These are phyloP conservation scores for Muschampia plurimacula DNA, from an alignment of 2,888 invertebrate species.

Conservation along the genomic window DNA sequence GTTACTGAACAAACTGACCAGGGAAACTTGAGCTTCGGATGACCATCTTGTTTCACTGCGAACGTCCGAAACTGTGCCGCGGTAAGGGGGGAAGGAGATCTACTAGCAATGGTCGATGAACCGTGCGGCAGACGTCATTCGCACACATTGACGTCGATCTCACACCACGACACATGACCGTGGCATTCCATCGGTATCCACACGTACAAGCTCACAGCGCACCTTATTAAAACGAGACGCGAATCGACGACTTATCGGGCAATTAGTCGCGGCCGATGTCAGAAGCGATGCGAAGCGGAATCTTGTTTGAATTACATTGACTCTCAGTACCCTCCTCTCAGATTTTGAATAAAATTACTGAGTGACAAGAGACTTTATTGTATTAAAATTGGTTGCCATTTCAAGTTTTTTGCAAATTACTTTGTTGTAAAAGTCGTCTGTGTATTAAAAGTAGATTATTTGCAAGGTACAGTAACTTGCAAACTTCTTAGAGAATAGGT, in stretches of 20 bases:
- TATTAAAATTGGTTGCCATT: not conserved
- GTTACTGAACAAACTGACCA: conserved; percentile 65
- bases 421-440: not conserved
- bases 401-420: not conserved
- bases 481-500: too few relatives aligned
- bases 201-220: conserved; percentile 78
- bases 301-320: conserved; percentile 71
- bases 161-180: conserved; percentile 71
- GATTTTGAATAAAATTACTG: conserved; percentile 20
- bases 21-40: conserved; percentile 57
- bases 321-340: conserved; percentile 18
- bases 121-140: conserved; percentile 83
- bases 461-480: not conserved
- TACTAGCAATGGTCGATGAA: conserved; percentile 60
- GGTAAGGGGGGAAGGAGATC: conserved; percentile 58
- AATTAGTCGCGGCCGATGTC: conserved; percentile 82
- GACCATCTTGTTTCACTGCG: conserved; percentile 64
- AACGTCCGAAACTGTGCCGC: conserved; percentile 47
- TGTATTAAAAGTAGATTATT: not conserved
- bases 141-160: conserved; percentile 63
- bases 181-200: conserved; percentile 83
- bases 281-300: conserved; percentile 64
- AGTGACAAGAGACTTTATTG: not conserved
- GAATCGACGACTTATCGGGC: conserved; percentile 86
- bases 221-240: conserved; percentile 86